Evolutionary conservation across 2,797 vertebrate genomes (phyloP), one percentile per base, ranked within the genome.

Genomic region (Galago senegalensis): DNA sequence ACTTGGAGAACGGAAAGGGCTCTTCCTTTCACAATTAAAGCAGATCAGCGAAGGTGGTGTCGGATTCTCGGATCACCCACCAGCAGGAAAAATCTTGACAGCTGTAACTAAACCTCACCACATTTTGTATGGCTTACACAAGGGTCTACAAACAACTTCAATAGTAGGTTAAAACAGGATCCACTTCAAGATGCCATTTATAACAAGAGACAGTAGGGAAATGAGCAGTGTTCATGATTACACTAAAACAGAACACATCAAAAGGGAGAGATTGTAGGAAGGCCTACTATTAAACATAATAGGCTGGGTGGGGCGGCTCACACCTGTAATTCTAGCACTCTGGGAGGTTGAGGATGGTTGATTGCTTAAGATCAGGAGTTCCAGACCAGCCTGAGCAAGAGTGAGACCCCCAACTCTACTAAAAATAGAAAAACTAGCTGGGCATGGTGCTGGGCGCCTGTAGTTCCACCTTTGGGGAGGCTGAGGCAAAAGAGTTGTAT

Each of bases 161-260:
- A 92, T 43, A 90, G 91, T 94, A 91, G 69, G 87, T 83, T 82
- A 95, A 89, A 91, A 84, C 93, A 97, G 96, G 82, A 93, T 82
- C 89, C 91, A 88, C 94, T 96, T 94, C 80, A 93, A 96, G 95
- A 98, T 95, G 86, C 83, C 96, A 93, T 79, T 58, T 98, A 95
- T 89, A 97, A 97, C 97, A 97, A 97, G 94, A 96, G 82, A 95
- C 40, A 61, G 31, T 20, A 76, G 97, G 90, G 89, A 98, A 94
- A 90, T 95, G 95, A 97, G 86, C 12, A 93, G 75, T 87, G 80
- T 95, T 89, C 94, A 60, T 89, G 96, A 97, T 98, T 96, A 95
- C 87, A 94, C 90, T 95, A 98, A 88, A 95, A 37, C 17, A 86
- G 72, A 65, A 69, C n/a, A 49, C 5, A 70, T 34, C 49, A 84